These are phyloP conservation scores for Drosophila recens DNA, from an alignment of 2,888 invertebrate species.

Conservation along the genomic window DNA sequence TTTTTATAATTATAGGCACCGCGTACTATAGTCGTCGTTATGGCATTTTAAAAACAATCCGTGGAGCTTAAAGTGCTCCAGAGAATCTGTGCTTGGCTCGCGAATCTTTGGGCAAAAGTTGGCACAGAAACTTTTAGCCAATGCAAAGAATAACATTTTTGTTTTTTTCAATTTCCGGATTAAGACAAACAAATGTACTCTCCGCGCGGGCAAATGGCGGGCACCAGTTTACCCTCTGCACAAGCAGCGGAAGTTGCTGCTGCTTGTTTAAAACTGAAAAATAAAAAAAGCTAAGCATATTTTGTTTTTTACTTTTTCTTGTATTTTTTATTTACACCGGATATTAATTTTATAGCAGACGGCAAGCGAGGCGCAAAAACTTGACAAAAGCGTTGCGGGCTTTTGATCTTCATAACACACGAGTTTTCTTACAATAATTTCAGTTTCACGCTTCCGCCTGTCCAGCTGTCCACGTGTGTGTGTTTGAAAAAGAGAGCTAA, in stretches of 20 bases:
- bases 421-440: conserved; percentile 68
- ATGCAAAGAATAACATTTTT: conserved; percentile 60
- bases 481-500: conserved; percentile 50
- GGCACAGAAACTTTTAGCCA: conserved; percentile 57
- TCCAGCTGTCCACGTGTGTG: conserved; percentile 51
- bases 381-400: conserved; percentile 63
- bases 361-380: conserved; percentile 49
- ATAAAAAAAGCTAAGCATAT: conserved; percentile 23
- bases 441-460: conserved; percentile 65
- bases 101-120: conserved; percentile 35
- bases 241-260: conserved; percentile 66
- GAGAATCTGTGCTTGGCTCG: not conserved
- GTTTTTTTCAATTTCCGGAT: conserved; percentile 80
- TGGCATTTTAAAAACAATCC: conserved; percentile 19
- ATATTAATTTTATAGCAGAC: conserved; percentile 82
- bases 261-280: conserved; percentile 64
- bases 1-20: conserved; percentile 70
- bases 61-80: conserved; percentile 30
- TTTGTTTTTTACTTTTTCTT: conserved; percentile 27
- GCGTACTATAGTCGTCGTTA: not conserved
- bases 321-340: conserved; percentile 78
- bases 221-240: conserved; percentile 15
- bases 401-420: conserved; percentile 65
- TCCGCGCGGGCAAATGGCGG: conserved; percentile 29
- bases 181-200: conserved; percentile 76